Conservation (phyloP, 1,140 invertebrate genomes). For the Aleiodes sp. region DNA sequence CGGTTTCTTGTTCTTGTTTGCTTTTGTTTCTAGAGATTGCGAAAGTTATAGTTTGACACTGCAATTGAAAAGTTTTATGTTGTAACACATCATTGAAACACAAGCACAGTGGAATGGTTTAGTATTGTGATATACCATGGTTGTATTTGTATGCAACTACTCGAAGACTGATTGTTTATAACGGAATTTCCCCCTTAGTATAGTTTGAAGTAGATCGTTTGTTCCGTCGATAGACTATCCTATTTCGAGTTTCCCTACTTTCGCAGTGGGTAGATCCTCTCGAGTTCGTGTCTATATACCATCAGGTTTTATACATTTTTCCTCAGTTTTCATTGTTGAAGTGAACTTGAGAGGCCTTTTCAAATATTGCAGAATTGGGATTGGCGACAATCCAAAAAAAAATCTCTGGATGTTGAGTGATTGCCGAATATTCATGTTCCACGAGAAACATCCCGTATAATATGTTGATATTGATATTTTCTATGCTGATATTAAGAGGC, state of each 20-base stretch:
- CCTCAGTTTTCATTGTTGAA: not conserved
- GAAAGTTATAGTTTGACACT: not conserved
- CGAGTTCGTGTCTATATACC: constrained; percentile 1
- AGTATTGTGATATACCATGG: not conserved
- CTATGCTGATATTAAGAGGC: too few species aligned
- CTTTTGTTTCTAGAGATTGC: not conserved
- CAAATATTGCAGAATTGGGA: constrained; percentile 28
- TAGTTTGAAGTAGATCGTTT: not conserved
- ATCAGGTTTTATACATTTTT: not conserved
- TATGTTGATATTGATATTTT: not conserved
- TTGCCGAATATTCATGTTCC: constrained; percentile 46
- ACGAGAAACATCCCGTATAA: constrained; percentile 1
- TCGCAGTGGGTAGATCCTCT: not conserved
- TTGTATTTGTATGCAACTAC: not conserved
- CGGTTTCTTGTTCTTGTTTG: not conserved
- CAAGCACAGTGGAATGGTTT: not conserved
- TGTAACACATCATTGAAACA: not conserved
- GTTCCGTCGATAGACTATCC: not conserved
- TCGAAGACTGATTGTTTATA: not conserved
- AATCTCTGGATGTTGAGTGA: constrained; percentile 12
- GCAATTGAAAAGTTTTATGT: not conserved
- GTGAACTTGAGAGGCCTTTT: constrained; percentile 44
- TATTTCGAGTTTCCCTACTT: not conserved
- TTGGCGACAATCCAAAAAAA: constrained; percentile 39
- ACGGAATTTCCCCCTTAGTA: not conserved